Percentiles rank a stretch among this genome's conserved stretches.
Conservation (phyloP, 2,888 invertebrate genomes). For the Hemithea aestivaria region DNA sequence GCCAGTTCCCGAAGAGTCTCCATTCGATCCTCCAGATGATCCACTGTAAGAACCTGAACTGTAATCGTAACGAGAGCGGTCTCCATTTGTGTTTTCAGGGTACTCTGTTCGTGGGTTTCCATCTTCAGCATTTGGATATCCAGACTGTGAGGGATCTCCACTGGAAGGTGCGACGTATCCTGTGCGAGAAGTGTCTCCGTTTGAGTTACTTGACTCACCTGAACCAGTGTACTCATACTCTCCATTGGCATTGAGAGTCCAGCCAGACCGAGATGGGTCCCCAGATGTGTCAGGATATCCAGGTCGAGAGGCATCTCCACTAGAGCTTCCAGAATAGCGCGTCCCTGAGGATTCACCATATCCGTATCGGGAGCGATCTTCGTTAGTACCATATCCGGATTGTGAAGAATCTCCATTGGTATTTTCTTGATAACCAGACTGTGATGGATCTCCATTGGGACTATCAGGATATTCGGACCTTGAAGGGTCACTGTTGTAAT, state of each 20-base stretch:
- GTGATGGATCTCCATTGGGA: slow-evolving; percentile 1
- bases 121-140: not conserved
- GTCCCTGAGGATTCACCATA: slow-evolving; percentile 1
- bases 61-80: slow-evolving; percentile 1
- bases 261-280: not conserved
- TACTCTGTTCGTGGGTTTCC: not conserved
- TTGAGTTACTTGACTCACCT: not conserved
- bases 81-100: not conserved
- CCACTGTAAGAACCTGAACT: not conserved
- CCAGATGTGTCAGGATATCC: not conserved
- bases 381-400: not conserved
- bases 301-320: slow-evolving; percentile 3
- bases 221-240: not conserved
- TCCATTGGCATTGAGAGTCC: not conserved
- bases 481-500: not conserved
- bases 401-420: slow-evolving; percentile 4
- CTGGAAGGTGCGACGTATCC: not conserved
- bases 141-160: not conserved
- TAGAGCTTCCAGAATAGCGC: slow-evolving; percentile 1
- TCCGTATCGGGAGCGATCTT: not conserved
- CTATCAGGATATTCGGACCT: slow-evolving; percentile 1
- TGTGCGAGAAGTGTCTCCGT: not conserved
- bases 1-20: not conserved
- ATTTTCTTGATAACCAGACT: not conserved
- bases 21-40: not conserved